Base-by-base conservation (phyloP, 37 sponge, comb jelly and placozoan genomes). In the Hormiphora californensis region DNA sequence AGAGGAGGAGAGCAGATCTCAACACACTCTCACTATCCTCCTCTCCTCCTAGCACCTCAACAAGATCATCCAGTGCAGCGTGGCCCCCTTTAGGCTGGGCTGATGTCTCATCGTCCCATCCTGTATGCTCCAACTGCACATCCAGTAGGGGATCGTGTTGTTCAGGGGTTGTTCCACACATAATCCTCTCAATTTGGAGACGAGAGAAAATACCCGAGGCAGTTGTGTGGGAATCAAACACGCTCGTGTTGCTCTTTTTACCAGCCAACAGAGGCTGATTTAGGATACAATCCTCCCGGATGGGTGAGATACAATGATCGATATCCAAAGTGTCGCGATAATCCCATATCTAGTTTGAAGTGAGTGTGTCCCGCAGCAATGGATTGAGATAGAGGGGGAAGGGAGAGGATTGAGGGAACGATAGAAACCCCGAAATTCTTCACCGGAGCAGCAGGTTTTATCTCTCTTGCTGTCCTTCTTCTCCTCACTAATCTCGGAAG, bases 251-350 rank as follows among this genome's bases (percentile, higher is more conserved):
- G n/a, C n/a, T n/a, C n/a, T n/a, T n/a, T n/a, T n/a, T n/a, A n/a
- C n/a, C n/a, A n/a, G n/a, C n/a, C n/a, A n/a, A n/a, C n/a, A n/a
- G n/a, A n/a, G n/a, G n/a, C n/a, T n/a, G n/a, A n/a, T n/a, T n/a
- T n/a, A n/a, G n/a, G n/a, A n/a, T n/a, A n/a, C n/a, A n/a, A n/a
- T n/a, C n/a, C n/a, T n/a, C n/a, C n/a, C n/a, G n/a, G n/a, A n/a
- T n/a, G n/a, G n/a, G n/a, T n/a, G n/a, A n/a, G n/a, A n/a, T n/a
- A n/a, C n/a, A n/a, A n/a, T n/a, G 46, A 43, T 37, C 81, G 81
- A 40, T 73, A 73, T 5, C 46, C 81, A 40, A 73, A 73, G 81
- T 73, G 81, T n/a, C 81, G 41, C 28, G 81, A 43, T 4, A 73
- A 28, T n/a, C 81, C 81, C 46, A 43, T 46, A 46, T 73, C 81